Conservation (phyloP, 2,113 vertebrate genomes). For the Syngnathus floridae region DNA sequence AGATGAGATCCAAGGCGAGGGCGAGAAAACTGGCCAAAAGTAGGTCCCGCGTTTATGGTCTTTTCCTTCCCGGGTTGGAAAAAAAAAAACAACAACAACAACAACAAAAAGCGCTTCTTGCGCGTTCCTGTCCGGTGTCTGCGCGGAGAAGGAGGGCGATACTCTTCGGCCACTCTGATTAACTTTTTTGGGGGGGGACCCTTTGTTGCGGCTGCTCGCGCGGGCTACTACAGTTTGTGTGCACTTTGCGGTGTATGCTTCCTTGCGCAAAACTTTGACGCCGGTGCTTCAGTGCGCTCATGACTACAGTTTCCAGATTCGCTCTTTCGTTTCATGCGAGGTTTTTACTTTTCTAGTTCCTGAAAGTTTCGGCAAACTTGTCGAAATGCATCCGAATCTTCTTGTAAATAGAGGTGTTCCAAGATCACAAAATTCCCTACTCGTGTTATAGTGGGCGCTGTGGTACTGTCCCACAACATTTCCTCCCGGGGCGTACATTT, state of each 20-base stretch:
- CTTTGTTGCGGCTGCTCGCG: conserved; percentile 37
- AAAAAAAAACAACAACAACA: background rate
- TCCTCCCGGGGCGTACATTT: background rate
- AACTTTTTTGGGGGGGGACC: conserved; percentile 38
- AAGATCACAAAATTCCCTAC: conserved; percentile 84
- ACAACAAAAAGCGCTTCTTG: background rate
- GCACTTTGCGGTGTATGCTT: conserved; percentile 41
- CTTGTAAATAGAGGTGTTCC: conserved; percentile 65
- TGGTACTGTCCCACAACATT: conserved; percentile 72
- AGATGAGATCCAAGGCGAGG: conserved; percentile 99
- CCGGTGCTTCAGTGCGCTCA: conserved; percentile 42
- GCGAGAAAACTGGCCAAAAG: conserved; percentile 99
- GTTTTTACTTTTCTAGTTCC: conserved; percentile 42
- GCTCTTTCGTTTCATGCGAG: conserved; percentile 25
- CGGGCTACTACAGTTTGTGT: conserved; percentile 1
- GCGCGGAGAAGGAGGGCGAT: conserved; percentile 47
- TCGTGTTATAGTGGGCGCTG: conserved; percentile 95
- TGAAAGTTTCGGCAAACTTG: conserved; percentile 82
- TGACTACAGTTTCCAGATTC: background rate
- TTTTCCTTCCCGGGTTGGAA: conserved; percentile 12
- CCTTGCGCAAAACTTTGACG: conserved; percentile 21
- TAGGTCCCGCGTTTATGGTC: conserved; percentile 70
- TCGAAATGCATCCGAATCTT: conserved; percentile 76
- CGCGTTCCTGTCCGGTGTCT: conserved; percentile 66
- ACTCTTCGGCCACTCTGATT: conserved; percentile 50